Base-by-base conservation (phyloP, 1,140 invertebrate species). In the Eulimnadia texana region DNA sequence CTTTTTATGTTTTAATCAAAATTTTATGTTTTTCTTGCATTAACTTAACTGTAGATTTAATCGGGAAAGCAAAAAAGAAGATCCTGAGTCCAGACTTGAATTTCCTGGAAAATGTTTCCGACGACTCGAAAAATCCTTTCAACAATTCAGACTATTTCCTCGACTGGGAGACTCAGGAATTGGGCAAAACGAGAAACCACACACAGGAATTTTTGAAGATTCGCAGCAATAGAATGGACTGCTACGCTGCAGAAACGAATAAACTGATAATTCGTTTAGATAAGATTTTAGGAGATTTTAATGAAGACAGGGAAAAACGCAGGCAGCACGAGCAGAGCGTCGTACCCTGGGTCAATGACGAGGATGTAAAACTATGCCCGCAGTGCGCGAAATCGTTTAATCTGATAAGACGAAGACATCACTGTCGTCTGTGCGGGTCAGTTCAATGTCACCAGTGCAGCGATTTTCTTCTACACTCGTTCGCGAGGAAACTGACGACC, bases 361-460 rank as follows among this genome's bases (percentile, higher is more conserved):
- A 80, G 52, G 85, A 88, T 67, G 93, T 95, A 0, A 85, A 84
- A 63, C 72, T 93, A 24, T 99, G 95, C 74, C 90, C 91, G 2
- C 85, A 82, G 65, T 99, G 95, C 79, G 88, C 88, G 3, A 84
- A 83, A 70, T 80, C 80, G 53, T 99, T 99, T 72, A 84, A 86
- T 67, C 70, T 98, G 29, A 51, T 83, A 10, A 83, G 90, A 0
- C 79, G 89, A 59, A 76, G 94, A 62, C 95, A 98, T 77, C 95
- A 99, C 73, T 99, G 95, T 70, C 77, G 95, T 65, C 76, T 98
- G 3, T 98, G 95, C 78, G 95, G 96, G 0, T 86, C 86, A 57
- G 86, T 99, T 61, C 88, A 98, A 79, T 99, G 95, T 73, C 80
- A 93, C 71, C 83, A 86, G 66, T 99, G 95, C 72, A 97, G 93